Evolutionary conservation across 2,797 vertebrate species (phyloP), one percentile per base, ranked within the genome.

Genomic region (Cossypha heuglini): DNA sequence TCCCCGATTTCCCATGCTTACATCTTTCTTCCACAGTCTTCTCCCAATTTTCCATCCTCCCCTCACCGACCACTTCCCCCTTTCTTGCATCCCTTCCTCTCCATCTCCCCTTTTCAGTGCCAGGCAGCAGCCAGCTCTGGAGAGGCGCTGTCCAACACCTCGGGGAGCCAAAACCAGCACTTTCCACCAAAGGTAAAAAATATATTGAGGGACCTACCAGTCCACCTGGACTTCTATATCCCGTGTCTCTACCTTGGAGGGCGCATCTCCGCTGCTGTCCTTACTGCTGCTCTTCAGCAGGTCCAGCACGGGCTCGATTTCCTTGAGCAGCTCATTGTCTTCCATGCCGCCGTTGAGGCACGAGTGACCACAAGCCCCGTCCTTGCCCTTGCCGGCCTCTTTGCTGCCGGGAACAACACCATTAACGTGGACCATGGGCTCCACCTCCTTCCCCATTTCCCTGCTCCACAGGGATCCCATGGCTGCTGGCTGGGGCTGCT

Each of bases 161-260:
- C 16, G 15, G 28, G 15, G 13, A 80, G 66, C 48, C 57, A 38
- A 77, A 83, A 14, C 51, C 55, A 71, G 20, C 85, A 9, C 49
- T 6, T 86, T 45, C 21, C 57, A 71, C 45, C 90, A 48, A 72
- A 88, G 4, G 10, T 45, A 37, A 58, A 42, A 33, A 43, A 80
- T 6, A 7, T 26, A 81, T 22, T 43, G 21, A 95, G 62, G 71
- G 55, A 93, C 98, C 98, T 98, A 99, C 99, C 99, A 98, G 97
- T 99, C 98, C 94, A 99, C 99, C 97, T 99, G 99, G 87, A 99
- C 98, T 97, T 99, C 99, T 1, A 97, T 98, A 25, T 99, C 99
- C 83, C 97, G 98, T 40, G 97, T 98, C 92, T 98, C 98, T 15
- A 95, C 95, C 71, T 97, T 98, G 96, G 97, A 96, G 93, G 98